Evolutionary conservation across 2,888 invertebrate genomes (phyloP).

Genomic region (Eristalis pertinax): DNA sequence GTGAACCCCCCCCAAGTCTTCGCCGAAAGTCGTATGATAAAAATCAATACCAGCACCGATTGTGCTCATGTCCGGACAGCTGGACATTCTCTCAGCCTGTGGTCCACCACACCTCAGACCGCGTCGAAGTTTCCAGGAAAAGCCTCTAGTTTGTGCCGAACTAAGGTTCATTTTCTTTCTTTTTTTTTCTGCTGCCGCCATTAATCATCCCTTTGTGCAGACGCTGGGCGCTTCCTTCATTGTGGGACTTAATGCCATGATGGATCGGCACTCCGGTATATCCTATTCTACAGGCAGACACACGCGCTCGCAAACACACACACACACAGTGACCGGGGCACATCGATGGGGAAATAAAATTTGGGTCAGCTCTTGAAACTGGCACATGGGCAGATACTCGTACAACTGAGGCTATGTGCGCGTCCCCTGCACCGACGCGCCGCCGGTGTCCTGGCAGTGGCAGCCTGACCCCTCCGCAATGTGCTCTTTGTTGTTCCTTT

Average conservation of each 20-base stretch:
- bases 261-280: slow-evolving; percentile 31
- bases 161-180: not conserved
- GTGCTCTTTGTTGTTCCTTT: slow-evolving; percentile 24
- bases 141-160: not conserved
- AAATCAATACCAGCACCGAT: not conserved
- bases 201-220: slow-evolving; percentile 42
- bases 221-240: slow-evolving; percentile 24
- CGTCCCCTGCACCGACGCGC: not conserved
- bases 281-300: not conserved
- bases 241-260: slow-evolving; percentile 39
- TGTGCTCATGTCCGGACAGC: not conserved
- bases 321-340: not conserved
- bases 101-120: not conserved
- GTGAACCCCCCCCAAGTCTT: no score
- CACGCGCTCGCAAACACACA: not conserved
- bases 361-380: slow-evolving; percentile 62
- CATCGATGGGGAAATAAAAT: slow-evolving; percentile 53
- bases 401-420: slow-evolving; percentile 12
- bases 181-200: not conserved
- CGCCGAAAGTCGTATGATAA: not conserved
- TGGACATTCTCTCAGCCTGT: not conserved
- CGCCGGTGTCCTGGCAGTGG: not conserved
- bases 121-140: not conserved
- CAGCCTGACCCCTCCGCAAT: slow-evolving; percentile 27
- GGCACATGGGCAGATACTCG: slow-evolving; percentile 50